phyloP scores from a whole-genome alignment of 2,888 invertebrate species.

The Drosophila emarginata region DNA sequence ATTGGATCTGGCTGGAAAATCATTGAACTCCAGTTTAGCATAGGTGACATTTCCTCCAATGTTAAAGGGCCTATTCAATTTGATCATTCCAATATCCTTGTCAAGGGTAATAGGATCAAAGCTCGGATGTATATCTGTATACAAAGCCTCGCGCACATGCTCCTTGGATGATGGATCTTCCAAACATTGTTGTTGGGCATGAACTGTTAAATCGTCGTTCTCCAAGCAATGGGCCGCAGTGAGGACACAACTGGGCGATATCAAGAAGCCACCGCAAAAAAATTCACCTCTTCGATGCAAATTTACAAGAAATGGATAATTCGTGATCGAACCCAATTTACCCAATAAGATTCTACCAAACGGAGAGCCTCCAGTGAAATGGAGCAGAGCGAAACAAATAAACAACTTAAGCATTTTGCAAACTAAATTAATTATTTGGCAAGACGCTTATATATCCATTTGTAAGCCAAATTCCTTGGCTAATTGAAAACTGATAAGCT shows the following conservation, averaged over 20 bases:
- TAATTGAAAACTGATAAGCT: constrained; percentile 57
- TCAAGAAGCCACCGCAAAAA: constrained; percentile 51
- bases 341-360: constrained; percentile 50
- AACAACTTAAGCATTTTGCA: constrained; percentile 22
- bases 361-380: not conserved
- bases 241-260: constrained; percentile 58
- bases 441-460: not conserved
- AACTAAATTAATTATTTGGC: too few relatives aligned
- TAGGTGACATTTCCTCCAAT: constrained; percentile 23
- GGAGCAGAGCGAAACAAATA: constrained; percentile 24
- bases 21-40: constrained; percentile 42
- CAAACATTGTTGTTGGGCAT: constrained; percentile 53
- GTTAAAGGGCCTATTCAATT: constrained; percentile 39
- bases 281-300: constrained; percentile 35
- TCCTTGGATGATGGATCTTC: not conserved
- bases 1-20: constrained; percentile 28
- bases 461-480: constrained; percentile 42
- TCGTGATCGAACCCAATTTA: constrained; percentile 8
- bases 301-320: constrained; percentile 54
- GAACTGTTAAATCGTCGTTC: constrained; percentile 41
- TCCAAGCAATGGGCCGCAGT: constrained; percentile 67
- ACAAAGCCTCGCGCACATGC: constrained; percentile 42
- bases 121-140: not conserved
- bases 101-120: too few relatives aligned
- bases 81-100: constrained; percentile 52